A percentile compares a stretch with the other conserved stretches of the same genome.
Evolutionary conservation across 1,140 invertebrate genomes (phyloP).

Genomic region (Physella acuta): DNA sequence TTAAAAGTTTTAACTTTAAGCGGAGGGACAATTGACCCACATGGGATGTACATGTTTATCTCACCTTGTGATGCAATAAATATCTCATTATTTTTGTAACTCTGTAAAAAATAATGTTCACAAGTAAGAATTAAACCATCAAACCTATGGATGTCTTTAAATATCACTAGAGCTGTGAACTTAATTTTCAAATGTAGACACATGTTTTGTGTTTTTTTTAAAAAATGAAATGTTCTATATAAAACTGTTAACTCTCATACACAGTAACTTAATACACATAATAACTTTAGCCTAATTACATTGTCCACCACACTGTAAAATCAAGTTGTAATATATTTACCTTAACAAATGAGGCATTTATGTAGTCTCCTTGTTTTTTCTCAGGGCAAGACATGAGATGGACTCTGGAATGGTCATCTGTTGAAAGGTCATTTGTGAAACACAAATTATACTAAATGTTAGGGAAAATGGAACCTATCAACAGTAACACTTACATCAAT

Average conservation of each 20-base stretch:
- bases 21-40: too few species aligned
- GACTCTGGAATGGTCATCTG: conserved; percentile 7
- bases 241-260: not conserved
- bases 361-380: conserved; percentile 9
- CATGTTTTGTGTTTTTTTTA: too few species aligned
- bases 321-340: not conserved
- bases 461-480: not conserved
- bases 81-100: not conserved
- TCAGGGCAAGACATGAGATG: not conserved
- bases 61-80: conserved; percentile 14
- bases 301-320: too few species aligned
- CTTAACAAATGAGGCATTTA: conserved; percentile 2
- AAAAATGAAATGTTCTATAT: too few species aligned
- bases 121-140: too few species aligned
- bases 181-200: not conserved
- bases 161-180: not conserved
- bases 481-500: not conserved
- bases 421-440: not conserved
- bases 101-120: conserved; percentile 6
- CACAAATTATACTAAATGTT: not conserved
- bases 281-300: not conserved
- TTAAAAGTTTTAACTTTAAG: not conserved
- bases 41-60: not conserved
- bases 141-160: too few species aligned
- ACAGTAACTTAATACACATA: not conserved